These are phyloP conservation scores for Dallia pectoralis DNA, from an alignment of 2,797 vertebrate genomes.

Conservation along the genomic window DNA sequence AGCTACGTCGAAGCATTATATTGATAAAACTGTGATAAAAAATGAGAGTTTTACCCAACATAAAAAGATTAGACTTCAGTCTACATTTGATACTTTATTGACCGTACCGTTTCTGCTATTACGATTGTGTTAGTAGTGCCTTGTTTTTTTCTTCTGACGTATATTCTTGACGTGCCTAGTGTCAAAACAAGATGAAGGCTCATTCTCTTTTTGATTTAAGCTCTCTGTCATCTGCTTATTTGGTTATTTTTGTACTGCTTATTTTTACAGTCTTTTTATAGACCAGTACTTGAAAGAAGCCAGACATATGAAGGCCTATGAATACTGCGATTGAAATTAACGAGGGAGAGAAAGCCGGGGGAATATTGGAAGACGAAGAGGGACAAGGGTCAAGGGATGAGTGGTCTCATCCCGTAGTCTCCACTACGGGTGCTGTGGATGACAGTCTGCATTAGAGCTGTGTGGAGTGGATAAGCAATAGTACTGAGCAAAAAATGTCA, in stretches of 20 bases:
- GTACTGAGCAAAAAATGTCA: slow-evolving; percentile 12
- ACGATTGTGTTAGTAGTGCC: no score
- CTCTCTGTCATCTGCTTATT: background rate
- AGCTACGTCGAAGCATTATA: no score
- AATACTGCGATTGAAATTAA: background rate
- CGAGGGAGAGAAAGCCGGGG: background rate
- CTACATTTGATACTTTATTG: background rate
- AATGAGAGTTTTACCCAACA: background rate
- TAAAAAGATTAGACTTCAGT: background rate
- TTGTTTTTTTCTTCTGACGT: background rate
- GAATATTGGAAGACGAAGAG: slow-evolving; percentile 8
- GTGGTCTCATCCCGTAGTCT: background rate
- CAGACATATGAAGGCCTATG: background rate
- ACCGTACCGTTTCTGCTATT: no score
- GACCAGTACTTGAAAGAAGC: background rate
- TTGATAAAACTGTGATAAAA: background rate
- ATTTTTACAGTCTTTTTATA: background rate
- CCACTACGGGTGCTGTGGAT: slow-evolving; percentile 6
- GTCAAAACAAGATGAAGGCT: background rate
- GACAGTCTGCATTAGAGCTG: slow-evolving; percentile 16
- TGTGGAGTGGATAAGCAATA: background rate
- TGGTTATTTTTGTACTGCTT: background rate
- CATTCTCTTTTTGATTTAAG: background rate
- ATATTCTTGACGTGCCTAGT: background rate
- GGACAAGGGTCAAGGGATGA: background rate